Percentiles rank a stretch among this genome's conserved stretches.
phyloP scores from a whole-genome alignment of 2,888 invertebrate species.

The Hecatera dysodea region DNA sequence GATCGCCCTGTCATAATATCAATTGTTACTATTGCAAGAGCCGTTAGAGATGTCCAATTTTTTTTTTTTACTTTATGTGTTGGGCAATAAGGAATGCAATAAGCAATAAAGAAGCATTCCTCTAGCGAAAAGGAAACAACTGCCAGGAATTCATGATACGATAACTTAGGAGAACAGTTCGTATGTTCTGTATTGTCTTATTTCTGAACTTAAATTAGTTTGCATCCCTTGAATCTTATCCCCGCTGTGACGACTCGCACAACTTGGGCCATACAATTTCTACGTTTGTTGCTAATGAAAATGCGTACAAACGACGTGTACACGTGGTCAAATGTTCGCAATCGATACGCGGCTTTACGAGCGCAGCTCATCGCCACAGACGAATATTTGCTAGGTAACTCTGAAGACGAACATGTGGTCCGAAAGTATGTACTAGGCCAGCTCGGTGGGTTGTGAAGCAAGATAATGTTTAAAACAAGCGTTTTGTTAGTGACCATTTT shows the following conservation, averaged over 20 bases:
- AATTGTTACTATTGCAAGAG: background rate
- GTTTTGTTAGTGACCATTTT: background rate
- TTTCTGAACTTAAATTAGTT: background rate
- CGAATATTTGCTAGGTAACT: slow-evolving; percentile 26
- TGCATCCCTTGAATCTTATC: background rate
- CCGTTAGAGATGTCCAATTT: background rate
- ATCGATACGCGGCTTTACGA: slow-evolving; percentile 69
- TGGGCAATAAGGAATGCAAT: slow-evolving; percentile 16
- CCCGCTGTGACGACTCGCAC: slow-evolving; percentile 47
- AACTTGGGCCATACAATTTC: slow-evolving; percentile 42
- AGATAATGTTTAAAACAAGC: slow-evolving; percentile 13
- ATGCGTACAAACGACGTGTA: slow-evolving; percentile 69
- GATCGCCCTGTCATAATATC: slow-evolving; percentile 5
- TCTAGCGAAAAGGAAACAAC: background rate
- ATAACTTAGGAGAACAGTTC: too few relatives aligned
- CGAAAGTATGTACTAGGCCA: too few relatives aligned
- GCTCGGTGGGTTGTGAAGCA: slow-evolving; percentile 8
- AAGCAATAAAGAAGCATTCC: background rate
- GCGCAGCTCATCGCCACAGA: slow-evolving; percentile 46
- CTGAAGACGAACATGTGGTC: slow-evolving; percentile 8
- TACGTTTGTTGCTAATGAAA: slow-evolving; percentile 73
- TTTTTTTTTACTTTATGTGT: background rate
- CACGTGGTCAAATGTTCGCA: slow-evolving; percentile 68
- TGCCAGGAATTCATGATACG: background rate
- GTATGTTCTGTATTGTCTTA: too few relatives aligned